These are phyloP conservation scores for Himalopsyche phryganea DNA, from an alignment of 1,140 invertebrate genomes.

Conservation along the genomic window DNA sequence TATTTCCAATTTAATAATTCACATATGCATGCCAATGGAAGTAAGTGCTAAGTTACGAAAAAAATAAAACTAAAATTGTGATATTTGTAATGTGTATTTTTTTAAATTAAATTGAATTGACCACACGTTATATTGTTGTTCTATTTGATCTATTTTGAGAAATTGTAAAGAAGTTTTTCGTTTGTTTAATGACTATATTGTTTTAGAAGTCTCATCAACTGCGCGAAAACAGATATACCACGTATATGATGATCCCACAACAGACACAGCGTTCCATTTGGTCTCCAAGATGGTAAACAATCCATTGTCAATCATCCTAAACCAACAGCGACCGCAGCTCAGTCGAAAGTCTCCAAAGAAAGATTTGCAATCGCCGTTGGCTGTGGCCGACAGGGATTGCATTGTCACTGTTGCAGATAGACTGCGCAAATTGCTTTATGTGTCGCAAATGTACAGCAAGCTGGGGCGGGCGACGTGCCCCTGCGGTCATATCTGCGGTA, in stretches of 20 bases:
- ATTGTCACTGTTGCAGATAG: conserved; percentile 34
- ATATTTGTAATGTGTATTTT: too few relatives aligned
- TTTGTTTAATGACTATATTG: too few relatives aligned
- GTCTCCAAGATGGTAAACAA: conserved; percentile 29
- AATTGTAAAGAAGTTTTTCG: not conserved
- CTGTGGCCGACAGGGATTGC: conserved; percentile 19
- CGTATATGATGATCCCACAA: conserved; percentile 14
- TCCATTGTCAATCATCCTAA: conserved; percentile 6
- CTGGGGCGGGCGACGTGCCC: conserved; percentile 42
- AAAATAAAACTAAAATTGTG: too few relatives aligned
- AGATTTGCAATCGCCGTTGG: not conserved
- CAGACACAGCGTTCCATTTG: conserved; percentile 16
- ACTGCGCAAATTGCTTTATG: conserved; percentile 59
- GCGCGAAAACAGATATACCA: conserved; percentile 12
- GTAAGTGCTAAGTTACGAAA: too few relatives aligned
- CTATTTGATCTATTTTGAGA: not conserved
- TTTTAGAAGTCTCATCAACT: conserved; percentile 24
- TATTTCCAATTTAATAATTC: too few relatives aligned
- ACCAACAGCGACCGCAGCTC: not conserved
- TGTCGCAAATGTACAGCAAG: conserved; percentile 53
- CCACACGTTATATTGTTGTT: not conserved
- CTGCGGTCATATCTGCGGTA: conserved; percentile 54
- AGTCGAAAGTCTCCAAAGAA: not conserved
- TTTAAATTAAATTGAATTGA: too few relatives aligned
- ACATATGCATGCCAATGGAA: too few relatives aligned